Evolutionary conservation across 2,888 invertebrate genomes (phyloP).

Genomic region (Lepas anatifera): DNA sequence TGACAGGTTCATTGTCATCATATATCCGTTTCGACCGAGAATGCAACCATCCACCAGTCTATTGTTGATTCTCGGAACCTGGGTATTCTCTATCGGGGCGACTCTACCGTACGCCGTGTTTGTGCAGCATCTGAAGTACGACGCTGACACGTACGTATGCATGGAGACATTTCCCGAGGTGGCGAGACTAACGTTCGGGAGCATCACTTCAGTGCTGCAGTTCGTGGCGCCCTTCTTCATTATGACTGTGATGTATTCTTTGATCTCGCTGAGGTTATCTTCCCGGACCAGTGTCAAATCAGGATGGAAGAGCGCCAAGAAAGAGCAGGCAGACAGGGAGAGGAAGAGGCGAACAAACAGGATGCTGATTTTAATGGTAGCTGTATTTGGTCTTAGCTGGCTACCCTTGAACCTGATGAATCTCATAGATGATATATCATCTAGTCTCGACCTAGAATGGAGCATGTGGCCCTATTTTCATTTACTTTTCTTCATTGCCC

Average conservation of each 20-base stretch:
- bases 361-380: constrained; percentile 95
- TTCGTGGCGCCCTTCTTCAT: constrained; percentile 88
- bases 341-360: constrained; percentile 83
- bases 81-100: constrained; percentile 74
- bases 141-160: constrained; percentile 46
- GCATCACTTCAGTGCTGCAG: constrained; percentile 69
- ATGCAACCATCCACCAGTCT: constrained; percentile 81
- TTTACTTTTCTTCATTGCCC: constrained; percentile 77
- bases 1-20: constrained; percentile 93
- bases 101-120: constrained; percentile 84
- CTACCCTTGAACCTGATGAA: constrained; percentile 81
- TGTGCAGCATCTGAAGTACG: constrained; percentile 43
- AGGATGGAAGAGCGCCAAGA: constrained; percentile 66
- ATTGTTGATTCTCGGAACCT: constrained; percentile 72
- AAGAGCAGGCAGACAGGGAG: constrained; percentile 79
- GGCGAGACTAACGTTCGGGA: constrained; percentile 43
- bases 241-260: constrained; percentile 86
- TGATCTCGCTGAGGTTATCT: constrained; percentile 76
- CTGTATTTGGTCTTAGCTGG: constrained; percentile 94
- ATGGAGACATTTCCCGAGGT: constrained; percentile 85
- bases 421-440: constrained; percentile 55
- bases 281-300: constrained; percentile 73
- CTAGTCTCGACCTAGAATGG: constrained; percentile 36
- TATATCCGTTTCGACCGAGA: constrained; percentile 83
- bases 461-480: constrained; percentile 67